Evolutionary conservation across 2,888 invertebrate genomes (phyloP).

Genomic region (Drosophila demipolita): DNA sequence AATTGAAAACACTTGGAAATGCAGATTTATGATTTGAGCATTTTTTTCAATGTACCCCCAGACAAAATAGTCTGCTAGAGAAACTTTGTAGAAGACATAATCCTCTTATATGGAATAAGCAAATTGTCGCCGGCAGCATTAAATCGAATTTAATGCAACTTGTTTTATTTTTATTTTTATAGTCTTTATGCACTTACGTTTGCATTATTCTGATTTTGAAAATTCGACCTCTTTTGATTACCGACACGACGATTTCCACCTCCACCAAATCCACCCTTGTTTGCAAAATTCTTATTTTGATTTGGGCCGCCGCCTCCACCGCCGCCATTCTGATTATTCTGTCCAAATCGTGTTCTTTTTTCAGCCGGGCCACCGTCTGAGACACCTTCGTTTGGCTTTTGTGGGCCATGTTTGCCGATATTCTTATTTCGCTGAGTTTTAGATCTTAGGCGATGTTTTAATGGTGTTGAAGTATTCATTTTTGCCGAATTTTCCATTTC

Average conservation of each 20-base stretch:
- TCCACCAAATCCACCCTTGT: too few species aligned
- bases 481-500: constrained; percentile 24
- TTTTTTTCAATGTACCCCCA: constrained; percentile 1
- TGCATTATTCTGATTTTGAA: constrained; percentile 74
- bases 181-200: constrained; percentile 55
- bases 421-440: constrained; percentile 60
- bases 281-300: too few species aligned
- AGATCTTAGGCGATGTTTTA: constrained; percentile 78
- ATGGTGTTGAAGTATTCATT: constrained; percentile 74
- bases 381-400: constrained; percentile 57
- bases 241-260: constrained; percentile 74
- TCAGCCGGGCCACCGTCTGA: constrained; percentile 79
- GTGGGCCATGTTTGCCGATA: constrained; percentile 53
- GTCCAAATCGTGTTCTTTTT: constrained; percentile 82
- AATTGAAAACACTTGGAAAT: constrained; percentile 4
- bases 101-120: constrained; percentile 5
- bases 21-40: neutral
- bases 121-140: constrained; percentile 12
- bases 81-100: constrained; percentile 6
- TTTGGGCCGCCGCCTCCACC: constrained; percentile 50
- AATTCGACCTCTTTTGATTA: constrained; percentile 73
- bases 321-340: constrained; percentile 70
- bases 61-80: neutral
- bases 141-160: constrained; percentile 7
- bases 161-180: constrained; percentile 2